Evolutionary conservation across 1,140 invertebrate genomes (phyloP).

Genomic region (Colletes latitarsis): DNA sequence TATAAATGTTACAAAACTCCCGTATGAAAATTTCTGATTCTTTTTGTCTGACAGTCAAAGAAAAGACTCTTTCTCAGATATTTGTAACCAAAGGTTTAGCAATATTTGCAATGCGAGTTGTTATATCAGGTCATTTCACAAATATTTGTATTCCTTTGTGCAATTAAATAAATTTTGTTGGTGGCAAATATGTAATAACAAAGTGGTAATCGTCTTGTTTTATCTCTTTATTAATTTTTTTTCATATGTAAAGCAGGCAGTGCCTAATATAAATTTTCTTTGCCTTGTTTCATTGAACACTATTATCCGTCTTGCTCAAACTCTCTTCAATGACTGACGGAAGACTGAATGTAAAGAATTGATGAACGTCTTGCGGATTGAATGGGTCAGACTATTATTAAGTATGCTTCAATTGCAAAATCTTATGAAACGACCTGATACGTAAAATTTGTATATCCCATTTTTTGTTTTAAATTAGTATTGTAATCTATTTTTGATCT

Average conservation of each 20-base stretch:
- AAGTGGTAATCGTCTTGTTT: neutral
- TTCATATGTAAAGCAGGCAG: no score
- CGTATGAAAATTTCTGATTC: conserved; percentile 2
- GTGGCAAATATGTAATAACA: neutral
- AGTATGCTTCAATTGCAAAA: neutral
- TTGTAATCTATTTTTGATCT: neutral
- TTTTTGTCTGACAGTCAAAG: neutral
- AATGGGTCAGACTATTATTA: no score
- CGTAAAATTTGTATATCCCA: neutral
- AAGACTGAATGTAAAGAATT: no score
- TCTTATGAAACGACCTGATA: neutral
- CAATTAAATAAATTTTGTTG: no score
- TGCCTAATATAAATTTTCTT: no score
- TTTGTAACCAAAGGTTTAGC: neutral
- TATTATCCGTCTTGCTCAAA: no score
- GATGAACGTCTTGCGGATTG: no score
- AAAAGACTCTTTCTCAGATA: neutral
- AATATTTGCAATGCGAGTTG: neutral
- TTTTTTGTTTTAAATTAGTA: neutral
- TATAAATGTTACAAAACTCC: neutral
- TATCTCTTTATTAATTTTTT: neutral
- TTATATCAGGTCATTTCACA: neutral
- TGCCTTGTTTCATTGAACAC: no score
- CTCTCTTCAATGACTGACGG: no score
- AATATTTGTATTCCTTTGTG: neutral